Percentiles rank a stretch among this genome's conserved stretches.
Evolutionary conservation across 1,140 invertebrate genomes (phyloP).

Genomic region (Marisa cornuarietis): DNA sequence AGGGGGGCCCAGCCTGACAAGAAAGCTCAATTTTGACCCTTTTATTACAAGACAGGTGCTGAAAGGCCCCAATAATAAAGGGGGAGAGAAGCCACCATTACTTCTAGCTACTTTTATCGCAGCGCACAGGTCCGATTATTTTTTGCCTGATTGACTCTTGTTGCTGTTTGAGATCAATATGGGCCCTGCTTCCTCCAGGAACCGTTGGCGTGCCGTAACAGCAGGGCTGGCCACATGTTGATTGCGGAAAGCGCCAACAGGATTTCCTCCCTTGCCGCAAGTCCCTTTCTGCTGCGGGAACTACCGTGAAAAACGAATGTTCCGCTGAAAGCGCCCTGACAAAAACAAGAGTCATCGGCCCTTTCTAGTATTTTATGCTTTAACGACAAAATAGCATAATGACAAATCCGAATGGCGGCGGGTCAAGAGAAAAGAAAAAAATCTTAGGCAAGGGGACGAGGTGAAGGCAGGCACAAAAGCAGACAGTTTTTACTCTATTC

Average conservation of each 20-base stretch:
- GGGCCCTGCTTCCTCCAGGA: background rate
- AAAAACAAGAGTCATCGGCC: slow-evolving; percentile 23
- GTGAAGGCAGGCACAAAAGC: slow-evolving; percentile 9
- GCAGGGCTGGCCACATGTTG: slow-evolving; percentile 21
- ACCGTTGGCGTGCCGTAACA: slow-evolving; percentile 20
- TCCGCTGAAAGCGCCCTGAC: slow-evolving; percentile 19
- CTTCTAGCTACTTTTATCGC: slow-evolving; percentile 19
- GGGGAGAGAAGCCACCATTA: slow-evolving; percentile 13
- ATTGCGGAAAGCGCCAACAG: slow-evolving; percentile 26
- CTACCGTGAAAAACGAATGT: slow-evolving; percentile 21
- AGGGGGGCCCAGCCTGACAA: slow-evolving; percentile 22
- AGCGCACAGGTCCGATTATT: slow-evolving; percentile 20
- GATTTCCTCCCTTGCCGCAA: slow-evolving; percentile 16
- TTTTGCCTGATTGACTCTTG: slow-evolving; percentile 28
- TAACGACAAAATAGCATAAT: slow-evolving; percentile 29
- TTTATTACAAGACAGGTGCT: slow-evolving; percentile 26
- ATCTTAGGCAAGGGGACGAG: background rate
- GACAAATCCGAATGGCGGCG: slow-evolving; percentile 15
- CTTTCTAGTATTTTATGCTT: slow-evolving; percentile 14
- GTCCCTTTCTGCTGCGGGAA: slow-evolving; percentile 13
- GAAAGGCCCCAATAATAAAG: slow-evolving; percentile 21
- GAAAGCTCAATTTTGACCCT: slow-evolving; percentile 27
- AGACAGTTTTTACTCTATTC: too few relatives aligned
- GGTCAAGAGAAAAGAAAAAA: slow-evolving; percentile 1
- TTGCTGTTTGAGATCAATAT: slow-evolving; percentile 18